Conservation (phyloP, 2,888 invertebrate genomes). For the Pristionchus mayeri region DNA sequence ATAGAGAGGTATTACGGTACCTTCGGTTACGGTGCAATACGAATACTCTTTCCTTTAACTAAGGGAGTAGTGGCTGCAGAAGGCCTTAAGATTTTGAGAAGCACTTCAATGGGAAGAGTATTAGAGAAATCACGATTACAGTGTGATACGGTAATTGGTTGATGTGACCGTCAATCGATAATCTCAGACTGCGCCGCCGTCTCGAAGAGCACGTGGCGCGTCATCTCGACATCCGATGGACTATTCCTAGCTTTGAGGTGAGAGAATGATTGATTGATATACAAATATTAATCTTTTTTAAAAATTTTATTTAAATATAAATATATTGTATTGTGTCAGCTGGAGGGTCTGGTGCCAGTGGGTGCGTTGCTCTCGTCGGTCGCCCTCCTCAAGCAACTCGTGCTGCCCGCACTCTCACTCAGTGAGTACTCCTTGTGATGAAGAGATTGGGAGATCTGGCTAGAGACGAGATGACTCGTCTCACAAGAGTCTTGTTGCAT, state of each 20-base stretch:
- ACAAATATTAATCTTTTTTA: neutral
- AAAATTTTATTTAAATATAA: no score
- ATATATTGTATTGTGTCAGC: slow-evolving; percentile 52
- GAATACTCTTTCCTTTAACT: no score
- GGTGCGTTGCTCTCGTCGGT: slow-evolving; percentile 74
- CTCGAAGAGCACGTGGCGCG: slow-evolving; percentile 72
- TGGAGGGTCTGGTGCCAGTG: slow-evolving; percentile 73
- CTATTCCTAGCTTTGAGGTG: slow-evolving; percentile 67
- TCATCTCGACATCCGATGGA: slow-evolving; percentile 74
- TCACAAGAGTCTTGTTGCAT: no score
- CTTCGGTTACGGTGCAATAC: no score
- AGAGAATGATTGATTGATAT: neutral
- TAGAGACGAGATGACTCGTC: no score
- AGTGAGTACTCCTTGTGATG: neutral
- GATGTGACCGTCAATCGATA: no score
- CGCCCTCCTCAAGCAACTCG: slow-evolving; percentile 73
- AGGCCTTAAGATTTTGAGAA: neutral
- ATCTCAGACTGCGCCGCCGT: slow-evolving; percentile 59
- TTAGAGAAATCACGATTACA: no score
- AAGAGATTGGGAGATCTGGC: no score
- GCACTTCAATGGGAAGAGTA: no score
- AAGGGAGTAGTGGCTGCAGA: no score
- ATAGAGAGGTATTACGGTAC: slow-evolving; percentile 31
- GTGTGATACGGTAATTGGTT: no score
- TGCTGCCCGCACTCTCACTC: slow-evolving; percentile 64